Evolutionary conservation across 2,113 vertebrate species (phyloP), one percentile per base, ranked within the genome.

Genomic region (Chunga burmeisteri): DNA sequence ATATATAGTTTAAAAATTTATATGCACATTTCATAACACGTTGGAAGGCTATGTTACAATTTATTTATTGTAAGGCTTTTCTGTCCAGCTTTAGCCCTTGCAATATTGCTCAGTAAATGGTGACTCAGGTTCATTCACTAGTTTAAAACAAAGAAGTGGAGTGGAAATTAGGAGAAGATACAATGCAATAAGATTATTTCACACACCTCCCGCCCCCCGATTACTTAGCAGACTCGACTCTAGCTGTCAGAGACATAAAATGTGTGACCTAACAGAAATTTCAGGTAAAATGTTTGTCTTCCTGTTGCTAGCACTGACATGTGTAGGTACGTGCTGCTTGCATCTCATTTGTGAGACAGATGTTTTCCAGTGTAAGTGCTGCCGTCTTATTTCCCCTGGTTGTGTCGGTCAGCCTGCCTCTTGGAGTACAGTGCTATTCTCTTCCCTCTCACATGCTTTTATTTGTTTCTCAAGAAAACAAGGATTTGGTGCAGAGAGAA

Each of bases 261-360:
- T 17, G 6, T 34, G 47, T 80, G 42, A 58, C 18, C 16, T 67
- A 34, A 30, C 20, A 32, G 55, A 67, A 83, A 62, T 75, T 62
- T 7, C 3, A 80, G 52, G 21, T 75, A 25, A 72, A 72, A 40
- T 21, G 10, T 68, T 89, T 95, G 29, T 53, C 11, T 44, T 67
- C 23, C 38, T 34, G 8, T 50, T 83, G 25, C 8, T 67, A 26
- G n/a, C 18, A 6, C 4, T 81, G 34, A 27, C 0, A 0, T 0
- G 1, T 21, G 21, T 56, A 65, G 55, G 4, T 61, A 4, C 0
- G 3, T 36, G 21, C 56, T 66, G 71, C 50, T 66, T 53, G 6
- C 2, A 1, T 80, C n/a, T 63, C 1, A 1, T 55, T 73, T 65
- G 32, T 79, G 29, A n/a, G n/a, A 40, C n/a, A 16, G 3, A 23